A percentile compares a stretch with the other conserved stretches of the same genome.
These are phyloP conservation scores for Trichosurus vulpecula DNA, from an alignment of 2,797 vertebrate genomes.

Conservation along the genomic window DNA sequence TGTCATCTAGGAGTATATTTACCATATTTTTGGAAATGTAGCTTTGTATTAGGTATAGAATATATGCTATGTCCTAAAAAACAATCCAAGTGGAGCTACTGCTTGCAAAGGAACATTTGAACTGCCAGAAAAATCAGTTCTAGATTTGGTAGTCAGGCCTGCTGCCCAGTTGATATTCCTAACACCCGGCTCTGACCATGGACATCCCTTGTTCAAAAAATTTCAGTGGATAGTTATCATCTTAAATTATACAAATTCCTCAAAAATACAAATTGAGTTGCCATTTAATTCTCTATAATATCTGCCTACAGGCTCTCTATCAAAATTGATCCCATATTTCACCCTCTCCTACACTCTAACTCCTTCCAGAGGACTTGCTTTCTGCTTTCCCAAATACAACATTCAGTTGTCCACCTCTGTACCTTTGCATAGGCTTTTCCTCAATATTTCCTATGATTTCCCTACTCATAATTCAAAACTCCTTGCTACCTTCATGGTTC, in stretches of 20 bases:
- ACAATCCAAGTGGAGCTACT: neutral
- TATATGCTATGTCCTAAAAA: neutral
- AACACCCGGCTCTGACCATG: neutral
- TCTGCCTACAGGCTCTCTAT: neutral
- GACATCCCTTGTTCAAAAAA: neutral
- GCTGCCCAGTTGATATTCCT: neutral
- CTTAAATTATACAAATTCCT: too few relatives aligned
- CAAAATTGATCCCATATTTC: neutral
- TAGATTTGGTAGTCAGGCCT: neutral
- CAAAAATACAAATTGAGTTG: neutral
- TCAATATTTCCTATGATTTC: neutral
- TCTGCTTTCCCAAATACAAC: neutral
- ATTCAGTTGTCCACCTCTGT: neutral
- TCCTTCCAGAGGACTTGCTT: neutral
- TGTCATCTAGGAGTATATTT: neutral
- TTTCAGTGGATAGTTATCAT: neutral
- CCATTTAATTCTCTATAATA: neutral
- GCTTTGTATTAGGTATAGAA: neutral
- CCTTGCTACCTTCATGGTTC: neutral
- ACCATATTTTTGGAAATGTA: neutral
- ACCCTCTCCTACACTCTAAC: neutral
- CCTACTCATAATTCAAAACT: neutral
- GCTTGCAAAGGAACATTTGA: neutral
- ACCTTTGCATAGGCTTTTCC: neutral
- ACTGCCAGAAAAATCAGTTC: neutral